Percentiles rank a stretch among this genome's conserved stretches.
Conservation (phyloP, 2,888 invertebrate species). For the Siphonodentalium dalli region DNA sequence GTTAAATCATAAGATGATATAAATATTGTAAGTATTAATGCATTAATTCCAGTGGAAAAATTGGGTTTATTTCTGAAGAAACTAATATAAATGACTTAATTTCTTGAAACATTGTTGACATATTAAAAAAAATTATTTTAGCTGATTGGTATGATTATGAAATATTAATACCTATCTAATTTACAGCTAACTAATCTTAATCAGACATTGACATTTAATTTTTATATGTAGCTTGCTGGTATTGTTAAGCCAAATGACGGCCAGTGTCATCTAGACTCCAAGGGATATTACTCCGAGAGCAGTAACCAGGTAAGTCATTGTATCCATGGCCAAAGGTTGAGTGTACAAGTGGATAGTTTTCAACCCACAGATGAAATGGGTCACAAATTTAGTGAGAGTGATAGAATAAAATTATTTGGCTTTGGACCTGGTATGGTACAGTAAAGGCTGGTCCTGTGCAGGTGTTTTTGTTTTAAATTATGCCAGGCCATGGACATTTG, state of each 20-base stretch:
- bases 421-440: no score
- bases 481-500: no score
- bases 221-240: constrained; percentile 59
- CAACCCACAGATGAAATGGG: no score
- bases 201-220: neutral
- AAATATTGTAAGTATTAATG: neutral
- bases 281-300: constrained; percentile 55
- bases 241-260: constrained; percentile 65
- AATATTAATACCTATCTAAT: no score
- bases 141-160: no score
- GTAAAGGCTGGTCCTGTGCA: no score
- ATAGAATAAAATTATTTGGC: no score
- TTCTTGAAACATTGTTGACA: neutral
- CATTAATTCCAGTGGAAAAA: neutral
- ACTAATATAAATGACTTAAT: neutral
- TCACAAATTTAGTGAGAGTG: no score
- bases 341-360: neutral
- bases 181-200: no score
- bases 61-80: neutral
- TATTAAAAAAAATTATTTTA: no score
- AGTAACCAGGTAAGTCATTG: constrained; percentile 50
- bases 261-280: constrained; percentile 54
- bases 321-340: neutral
- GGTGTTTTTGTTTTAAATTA: no score
- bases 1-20: neutral